These are phyloP conservation scores for Rotaria socialis DNA, from an alignment of 2,888 invertebrate species.

Conservation along the genomic window DNA sequence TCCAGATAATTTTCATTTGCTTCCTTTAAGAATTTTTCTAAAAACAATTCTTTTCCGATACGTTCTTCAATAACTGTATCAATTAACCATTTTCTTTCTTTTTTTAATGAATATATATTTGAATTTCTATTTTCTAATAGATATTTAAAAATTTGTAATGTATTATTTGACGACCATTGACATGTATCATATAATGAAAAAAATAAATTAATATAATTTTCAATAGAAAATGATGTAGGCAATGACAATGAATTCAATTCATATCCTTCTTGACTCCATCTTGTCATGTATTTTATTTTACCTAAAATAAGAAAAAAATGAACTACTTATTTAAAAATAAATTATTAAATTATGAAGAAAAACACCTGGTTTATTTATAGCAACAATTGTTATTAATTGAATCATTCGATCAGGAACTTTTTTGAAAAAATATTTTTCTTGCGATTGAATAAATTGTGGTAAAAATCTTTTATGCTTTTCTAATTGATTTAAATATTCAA, in stretches of 20 bases:
- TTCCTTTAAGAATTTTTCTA: background rate
- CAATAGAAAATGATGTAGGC: background rate
- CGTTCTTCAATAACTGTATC: background rate
- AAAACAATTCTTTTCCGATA: background rate
- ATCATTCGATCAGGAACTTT: background rate
- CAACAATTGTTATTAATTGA: background rate
- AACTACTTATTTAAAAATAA: too few species aligned
- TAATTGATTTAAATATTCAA: background rate
- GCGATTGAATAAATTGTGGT: background rate
- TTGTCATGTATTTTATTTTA: background rate
- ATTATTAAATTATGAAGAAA: background rate
- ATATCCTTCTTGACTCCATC: background rate
- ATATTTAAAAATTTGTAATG: background rate
- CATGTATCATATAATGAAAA: background rate
- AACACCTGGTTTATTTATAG: background rate
- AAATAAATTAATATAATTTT: background rate
- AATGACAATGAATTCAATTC: background rate
- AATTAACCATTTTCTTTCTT: background rate
- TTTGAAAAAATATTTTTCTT: background rate
- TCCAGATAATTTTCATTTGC: background rate
- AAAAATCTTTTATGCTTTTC: background rate
- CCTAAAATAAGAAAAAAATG: background rate
- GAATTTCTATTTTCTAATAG: background rate
- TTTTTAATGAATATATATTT: background rate
- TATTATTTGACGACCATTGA: background rate